phyloP scores from a whole-genome alignment of 2,797 vertebrate species.

The Mormyrops boulengeri region DNA sequence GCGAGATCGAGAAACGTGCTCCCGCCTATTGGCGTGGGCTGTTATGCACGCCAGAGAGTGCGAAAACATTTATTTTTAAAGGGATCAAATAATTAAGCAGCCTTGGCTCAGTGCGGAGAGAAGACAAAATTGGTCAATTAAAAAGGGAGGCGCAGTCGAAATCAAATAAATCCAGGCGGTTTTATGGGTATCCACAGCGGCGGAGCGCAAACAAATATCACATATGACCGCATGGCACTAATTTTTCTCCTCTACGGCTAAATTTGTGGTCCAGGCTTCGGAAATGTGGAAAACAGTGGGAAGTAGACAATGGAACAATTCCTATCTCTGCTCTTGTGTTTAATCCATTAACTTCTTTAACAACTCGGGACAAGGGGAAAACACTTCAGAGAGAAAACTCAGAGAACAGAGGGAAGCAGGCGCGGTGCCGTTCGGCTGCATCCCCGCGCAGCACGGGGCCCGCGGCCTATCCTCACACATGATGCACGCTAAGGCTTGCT shows the following conservation, averaged over 20 bases:
- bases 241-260: slow-evolving; percentile 57
- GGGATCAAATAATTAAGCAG: slow-evolving; percentile 70
- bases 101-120: slow-evolving; percentile 41
- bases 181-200: slow-evolving; percentile 56
- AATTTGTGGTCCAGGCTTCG: slow-evolving; percentile 51
- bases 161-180: slow-evolving; percentile 55
- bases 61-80: slow-evolving; percentile 59
- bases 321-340: slow-evolving; percentile 58
- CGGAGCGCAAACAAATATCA: slow-evolving; percentile 62
- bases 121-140: slow-evolving; percentile 58
- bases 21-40: slow-evolving; percentile 58
- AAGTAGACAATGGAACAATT: slow-evolving; percentile 61
- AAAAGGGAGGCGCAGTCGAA: slow-evolving; percentile 51
- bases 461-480: neutral
- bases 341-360: slow-evolving; percentile 61
- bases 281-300: slow-evolving; percentile 56
- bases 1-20: slow-evolving; percentile 61
- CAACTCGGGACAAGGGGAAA: slow-evolving; percentile 45
- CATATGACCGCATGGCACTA: slow-evolving; percentile 59
- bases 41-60: slow-evolving; percentile 57
- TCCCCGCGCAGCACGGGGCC: slow-evolving; percentile 27
- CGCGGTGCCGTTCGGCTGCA: slow-evolving; percentile 34
- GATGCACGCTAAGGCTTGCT: neutral
- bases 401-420: slow-evolving; percentile 33
- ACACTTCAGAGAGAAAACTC: slow-evolving; percentile 33